Base-by-base conservation (phyloP, 2,797 vertebrate species). In the Pempheris klunzingeri region DNA sequence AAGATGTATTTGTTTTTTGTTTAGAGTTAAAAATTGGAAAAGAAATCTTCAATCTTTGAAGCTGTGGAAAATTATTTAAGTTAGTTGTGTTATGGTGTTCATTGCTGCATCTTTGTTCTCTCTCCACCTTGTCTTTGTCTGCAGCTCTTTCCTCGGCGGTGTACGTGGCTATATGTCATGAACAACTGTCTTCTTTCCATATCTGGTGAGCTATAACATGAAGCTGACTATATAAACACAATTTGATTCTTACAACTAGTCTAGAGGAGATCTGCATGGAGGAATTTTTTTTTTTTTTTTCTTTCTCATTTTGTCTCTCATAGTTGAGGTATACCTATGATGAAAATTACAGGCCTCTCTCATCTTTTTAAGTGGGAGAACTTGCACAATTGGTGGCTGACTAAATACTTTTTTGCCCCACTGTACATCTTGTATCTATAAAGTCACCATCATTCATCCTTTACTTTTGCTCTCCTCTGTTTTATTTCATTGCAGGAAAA, bases 91-190 rank as follows among this genome's bases (percentile, higher is more conserved):
- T 22, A 10, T 55, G 43, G 4, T 28, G 4, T 32, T 80, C 5
- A 52, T 14, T 24, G 12, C 44, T 57, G 41, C 13, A 12, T 46
- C 2, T 36, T 12, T 46, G 7, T 64, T n/a, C 7, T 57, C 3
- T 60, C 39, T 43, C 1, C 4, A 0, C 41, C 22, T 60, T 36
- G 3, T 53, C 1, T 71, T 5, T 70, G 28, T 77, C 0, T 87
- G 70, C 91, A 99, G 98, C 95, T 99, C 1, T 97, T 99, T 84
- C 98, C 98, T 72, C 96, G 98, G 80, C 95, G 98, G 83, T 99
- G 98, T 92, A 98, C 97, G 0, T 99, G 98, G 98, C 90, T 99
- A 24, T 99, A 99, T 49, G 98, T 99, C 84, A 98, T 99, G 97
- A 99, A 99, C 93, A 99, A 96, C 66, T 97, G 96, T 90, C 96